These are phyloP conservation scores for Takifugu flavidus DNA, from an alignment of 2,113 vertebrate genomes.

Conservation along the genomic window DNA sequence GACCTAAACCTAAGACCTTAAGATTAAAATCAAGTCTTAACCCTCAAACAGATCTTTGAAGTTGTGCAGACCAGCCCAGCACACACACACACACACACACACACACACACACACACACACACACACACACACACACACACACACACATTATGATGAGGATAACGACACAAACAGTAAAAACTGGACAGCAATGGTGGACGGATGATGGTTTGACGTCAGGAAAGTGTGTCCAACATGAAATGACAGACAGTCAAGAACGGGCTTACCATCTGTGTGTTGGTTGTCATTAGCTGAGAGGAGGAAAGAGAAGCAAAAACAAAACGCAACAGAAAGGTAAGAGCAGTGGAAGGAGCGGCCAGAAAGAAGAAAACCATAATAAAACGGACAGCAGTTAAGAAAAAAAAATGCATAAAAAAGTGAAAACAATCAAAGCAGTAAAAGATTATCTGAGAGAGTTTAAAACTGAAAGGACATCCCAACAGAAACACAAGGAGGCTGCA, in stretches of 20 bases:
- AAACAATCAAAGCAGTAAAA: constrained; percentile 53
- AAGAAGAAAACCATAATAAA: constrained; percentile 55
- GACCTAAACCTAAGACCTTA: too few species aligned
- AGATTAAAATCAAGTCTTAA: too few species aligned
- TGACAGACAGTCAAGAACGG: constrained; percentile 72
- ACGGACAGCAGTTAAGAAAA: constrained; percentile 35
- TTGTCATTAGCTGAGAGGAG: constrained; percentile 94
- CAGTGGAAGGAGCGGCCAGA: constrained; percentile 77
- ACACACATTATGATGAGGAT: not conserved
- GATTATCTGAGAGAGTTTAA: constrained; percentile 41
- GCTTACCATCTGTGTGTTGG: constrained; percentile 99
- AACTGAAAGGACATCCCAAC: constrained; percentile 68
- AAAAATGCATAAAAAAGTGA: constrained; percentile 53
- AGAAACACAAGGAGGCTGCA: constrained; percentile 68
- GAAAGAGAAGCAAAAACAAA: constrained; percentile 84
- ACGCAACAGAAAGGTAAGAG: constrained; percentile 78
- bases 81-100: too few species aligned
- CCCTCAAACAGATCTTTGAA: too few species aligned
- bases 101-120: too few species aligned
- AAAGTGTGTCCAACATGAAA: constrained; percentile 51
- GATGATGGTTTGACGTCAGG: constrained; percentile 16
- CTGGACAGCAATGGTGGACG: not conserved
- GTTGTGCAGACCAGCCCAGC: too few species aligned
- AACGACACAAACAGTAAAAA: constrained; percentile 29
- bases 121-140: too few species aligned